Percentiles rank a stretch among this genome's conserved stretches.
Conservation (phyloP, 2,113 vertebrate species). For the Nibea coibor region DNA sequence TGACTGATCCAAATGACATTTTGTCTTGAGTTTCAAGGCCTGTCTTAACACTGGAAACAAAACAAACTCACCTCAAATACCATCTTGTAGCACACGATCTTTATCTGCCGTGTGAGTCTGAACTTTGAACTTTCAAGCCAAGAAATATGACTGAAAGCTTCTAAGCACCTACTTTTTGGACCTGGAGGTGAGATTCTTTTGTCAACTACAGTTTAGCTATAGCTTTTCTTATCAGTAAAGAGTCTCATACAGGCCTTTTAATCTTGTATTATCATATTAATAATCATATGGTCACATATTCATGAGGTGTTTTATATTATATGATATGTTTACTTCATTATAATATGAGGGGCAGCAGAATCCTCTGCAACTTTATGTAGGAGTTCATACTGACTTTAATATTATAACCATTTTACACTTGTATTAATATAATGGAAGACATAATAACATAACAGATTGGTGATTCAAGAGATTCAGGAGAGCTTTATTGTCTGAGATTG, state of each 20-base stretch:
- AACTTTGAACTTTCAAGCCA: neutral
- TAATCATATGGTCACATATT: neutral
- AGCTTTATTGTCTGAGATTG: neutral
- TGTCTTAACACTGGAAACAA: conserved; percentile 16
- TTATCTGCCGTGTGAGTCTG: conserved; percentile 18
- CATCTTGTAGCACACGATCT: conserved; percentile 1
- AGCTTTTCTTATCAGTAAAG: neutral
- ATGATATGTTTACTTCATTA: neutral
- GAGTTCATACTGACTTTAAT: neutral
- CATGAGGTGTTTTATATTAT: neutral
- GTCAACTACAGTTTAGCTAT: neutral
- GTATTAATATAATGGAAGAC: neutral
- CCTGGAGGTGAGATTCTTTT: neutral
- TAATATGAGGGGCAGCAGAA: neutral
- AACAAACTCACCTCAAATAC: neutral
- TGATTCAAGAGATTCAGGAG: neutral
- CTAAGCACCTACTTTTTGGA: neutral
- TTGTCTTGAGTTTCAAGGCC: conserved; percentile 50
- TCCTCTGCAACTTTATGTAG: no score
- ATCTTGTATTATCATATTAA: neutral
- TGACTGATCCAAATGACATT: conserved; percentile 27
- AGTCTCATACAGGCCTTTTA: neutral
- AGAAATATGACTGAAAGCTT: neutral
- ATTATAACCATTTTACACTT: neutral
- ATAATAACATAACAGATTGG: neutral